Evolutionary conservation across 2,113 vertebrate species (phyloP).

Genomic region (Bucco capensis): DNA sequence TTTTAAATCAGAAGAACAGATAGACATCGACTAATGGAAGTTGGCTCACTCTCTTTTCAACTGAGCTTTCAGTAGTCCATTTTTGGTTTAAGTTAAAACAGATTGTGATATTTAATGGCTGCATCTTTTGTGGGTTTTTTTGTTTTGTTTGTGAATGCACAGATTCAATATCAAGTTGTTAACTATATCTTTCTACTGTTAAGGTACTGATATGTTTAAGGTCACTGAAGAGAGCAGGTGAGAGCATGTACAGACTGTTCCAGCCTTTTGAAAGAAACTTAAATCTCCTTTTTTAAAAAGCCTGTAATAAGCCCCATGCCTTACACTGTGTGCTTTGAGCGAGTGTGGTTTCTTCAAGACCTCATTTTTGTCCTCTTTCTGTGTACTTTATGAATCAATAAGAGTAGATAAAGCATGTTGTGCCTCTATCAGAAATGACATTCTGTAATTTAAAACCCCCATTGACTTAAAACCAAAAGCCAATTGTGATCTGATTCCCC

Average conservation of each 20-base stretch:
- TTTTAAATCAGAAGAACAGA: conserved; percentile 37
- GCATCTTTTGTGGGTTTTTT: not conserved
- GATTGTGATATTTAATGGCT: not conserved
- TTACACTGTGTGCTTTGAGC: conserved; percentile 54
- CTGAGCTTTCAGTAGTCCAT: conserved; percentile 16
- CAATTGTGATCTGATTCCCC: not conserved
- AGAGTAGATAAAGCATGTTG: not conserved
- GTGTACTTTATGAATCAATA: not conserved
- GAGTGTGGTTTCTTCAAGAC: conserved; percentile 21
- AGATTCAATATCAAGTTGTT: conserved; percentile 58
- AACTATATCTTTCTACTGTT: conserved; percentile 54
- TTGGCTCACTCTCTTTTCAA: conserved; percentile 35
- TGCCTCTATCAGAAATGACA: conserved; percentile 17
- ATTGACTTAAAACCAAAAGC: not conserved
- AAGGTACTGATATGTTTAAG: conserved; percentile 65
- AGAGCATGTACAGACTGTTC: not conserved
- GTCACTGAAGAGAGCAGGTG: conserved; percentile 15
- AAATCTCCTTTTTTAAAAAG: conserved; percentile 40
- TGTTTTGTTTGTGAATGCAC: conserved; percentile 48
- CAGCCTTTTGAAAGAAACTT: conserved; percentile 18
- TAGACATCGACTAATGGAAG: conserved; percentile 22
- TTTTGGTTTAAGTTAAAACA: conserved; percentile 2
- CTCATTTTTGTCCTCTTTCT: conserved; percentile 12
- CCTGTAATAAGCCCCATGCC: conserved; percentile 63
- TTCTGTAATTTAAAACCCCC: conserved; percentile 1